These are phyloP conservation scores for Phalacrocorax carbo DNA, from an alignment of 2,113 vertebrate genomes.

Conservation along the genomic window DNA sequence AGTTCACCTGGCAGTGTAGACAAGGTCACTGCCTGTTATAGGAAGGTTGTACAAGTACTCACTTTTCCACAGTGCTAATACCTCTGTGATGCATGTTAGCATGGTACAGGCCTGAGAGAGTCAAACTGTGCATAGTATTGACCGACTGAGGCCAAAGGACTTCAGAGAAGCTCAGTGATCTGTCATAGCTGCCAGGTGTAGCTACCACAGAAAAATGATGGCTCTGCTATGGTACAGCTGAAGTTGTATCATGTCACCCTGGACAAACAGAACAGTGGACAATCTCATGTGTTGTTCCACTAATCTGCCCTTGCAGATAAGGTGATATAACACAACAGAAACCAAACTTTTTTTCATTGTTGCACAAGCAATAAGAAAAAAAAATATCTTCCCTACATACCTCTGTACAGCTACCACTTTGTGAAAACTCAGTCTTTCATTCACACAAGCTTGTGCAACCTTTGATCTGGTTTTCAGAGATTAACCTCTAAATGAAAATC, in stretches of 20 bases:
- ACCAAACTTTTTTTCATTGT: neutral
- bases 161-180: neutral
- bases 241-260: neutral
- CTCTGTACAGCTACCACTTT: neutral
- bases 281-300: neutral
- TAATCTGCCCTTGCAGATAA: neutral
- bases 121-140: neutral
- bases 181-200: neutral
- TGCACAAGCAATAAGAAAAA: neutral
- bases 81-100: neutral
- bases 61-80: neutral
- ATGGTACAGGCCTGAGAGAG: neutral
- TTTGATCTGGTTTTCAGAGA: neutral
- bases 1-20: neutral
- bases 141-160: neutral
- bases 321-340: neutral
- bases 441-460: neutral
- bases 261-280: neutral
- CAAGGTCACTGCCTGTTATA: neutral
- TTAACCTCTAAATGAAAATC: neutral
- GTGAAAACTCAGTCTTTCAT: neutral
- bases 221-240: neutral
- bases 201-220: neutral
- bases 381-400: neutral
- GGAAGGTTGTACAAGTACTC: neutral